Evolutionary conservation across 2,888 invertebrate genomes (phyloP).

Genomic region (Osmoderma eremita): DNA sequence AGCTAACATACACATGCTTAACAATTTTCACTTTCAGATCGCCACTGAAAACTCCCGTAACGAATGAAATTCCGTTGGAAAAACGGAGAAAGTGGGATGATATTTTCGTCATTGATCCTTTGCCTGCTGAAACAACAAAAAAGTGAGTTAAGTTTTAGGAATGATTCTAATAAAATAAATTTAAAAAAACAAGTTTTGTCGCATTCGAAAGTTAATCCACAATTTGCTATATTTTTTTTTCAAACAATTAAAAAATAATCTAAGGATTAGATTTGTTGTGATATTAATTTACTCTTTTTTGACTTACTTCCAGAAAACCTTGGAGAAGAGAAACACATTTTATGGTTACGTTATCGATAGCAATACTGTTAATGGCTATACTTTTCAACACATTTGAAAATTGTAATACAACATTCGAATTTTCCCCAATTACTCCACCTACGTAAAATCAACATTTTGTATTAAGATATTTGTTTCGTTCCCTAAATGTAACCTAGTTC

Average conservation of each 20-base stretch:
- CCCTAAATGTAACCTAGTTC: background rate
- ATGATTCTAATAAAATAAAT: too few species aligned
- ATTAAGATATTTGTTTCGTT: background rate
- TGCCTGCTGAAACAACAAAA: background rate
- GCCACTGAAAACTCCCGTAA: background rate
- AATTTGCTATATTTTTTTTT: too few species aligned
- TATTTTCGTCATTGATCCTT: background rate
- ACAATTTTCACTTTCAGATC: conserved; percentile 4
- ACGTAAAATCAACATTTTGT: background rate
- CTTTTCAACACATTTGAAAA: conserved; percentile 15
- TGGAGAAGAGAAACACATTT: conserved; percentile 9
- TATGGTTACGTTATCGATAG: conserved; percentile 16
- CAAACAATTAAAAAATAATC: too few species aligned
- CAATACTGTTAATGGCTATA: conserved; percentile 5
- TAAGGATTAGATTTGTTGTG: too few species aligned
- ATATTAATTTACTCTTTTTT: background rate
- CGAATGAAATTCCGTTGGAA: background rate
- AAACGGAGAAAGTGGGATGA: background rate
- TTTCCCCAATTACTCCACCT: background rate
- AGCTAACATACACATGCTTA: background rate
- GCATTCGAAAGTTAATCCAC: too few species aligned
- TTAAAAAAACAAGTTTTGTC: too few species aligned
- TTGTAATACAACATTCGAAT: conserved; percentile 4
- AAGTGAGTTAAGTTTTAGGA: conserved; percentile 1
- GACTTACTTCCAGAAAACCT: conserved; percentile 9